These are phyloP conservation scores for Netelia melanura DNA, from an alignment of 2,888 invertebrate genomes.

Conservation along the genomic window DNA sequence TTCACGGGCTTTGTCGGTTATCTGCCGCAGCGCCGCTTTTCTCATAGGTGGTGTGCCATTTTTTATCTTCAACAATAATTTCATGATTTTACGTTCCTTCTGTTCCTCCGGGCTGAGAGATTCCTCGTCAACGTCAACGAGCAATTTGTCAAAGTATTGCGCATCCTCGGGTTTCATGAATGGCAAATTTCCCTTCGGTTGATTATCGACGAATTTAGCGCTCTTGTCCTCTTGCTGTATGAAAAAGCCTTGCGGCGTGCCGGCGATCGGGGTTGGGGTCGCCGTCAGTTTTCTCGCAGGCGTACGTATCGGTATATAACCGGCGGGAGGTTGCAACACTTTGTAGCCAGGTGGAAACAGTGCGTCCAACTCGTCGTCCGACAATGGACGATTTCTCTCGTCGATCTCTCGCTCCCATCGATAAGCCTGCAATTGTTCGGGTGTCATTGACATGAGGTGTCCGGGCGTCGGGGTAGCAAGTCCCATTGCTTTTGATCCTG, in stretches of 20 bases:
- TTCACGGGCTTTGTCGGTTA: slow-evolving; percentile 99
- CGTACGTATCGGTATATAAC: slow-evolving; percentile 98
- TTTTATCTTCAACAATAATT: slow-evolving; percentile 98
- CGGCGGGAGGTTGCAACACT: slow-evolving; percentile 97
- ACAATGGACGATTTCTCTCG: slow-evolving; percentile 97
- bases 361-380: slow-evolving; percentile 98
- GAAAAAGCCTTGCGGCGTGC: slow-evolving; percentile 97
- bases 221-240: slow-evolving; percentile 96
- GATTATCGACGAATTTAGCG: slow-evolving; percentile 96
- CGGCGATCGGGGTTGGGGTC: slow-evolving; percentile 98
- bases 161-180: slow-evolving; percentile 99
- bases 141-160: slow-evolving; percentile 99
- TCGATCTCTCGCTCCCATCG: slow-evolving; percentile 99
- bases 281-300: slow-evolving; percentile 99
- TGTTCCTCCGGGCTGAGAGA: slow-evolving; percentile 97
- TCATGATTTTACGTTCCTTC: slow-evolving; percentile 99
- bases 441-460: slow-evolving; percentile 99
- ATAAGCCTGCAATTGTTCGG: slow-evolving; percentile 99
- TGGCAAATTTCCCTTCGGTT: slow-evolving; percentile 98
- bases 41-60: slow-evolving; percentile 99
- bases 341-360: slow-evolving; percentile 99
- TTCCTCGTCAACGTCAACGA: slow-evolving; percentile 99
- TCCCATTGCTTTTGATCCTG: slow-evolving; percentile 98
- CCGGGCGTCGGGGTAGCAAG: slow-evolving; percentile 99
- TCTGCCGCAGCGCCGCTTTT: slow-evolving; percentile 98